phyloP scores from a whole-genome alignment of 2,113 vertebrate species.

The Toxostoma redivivum region DNA sequence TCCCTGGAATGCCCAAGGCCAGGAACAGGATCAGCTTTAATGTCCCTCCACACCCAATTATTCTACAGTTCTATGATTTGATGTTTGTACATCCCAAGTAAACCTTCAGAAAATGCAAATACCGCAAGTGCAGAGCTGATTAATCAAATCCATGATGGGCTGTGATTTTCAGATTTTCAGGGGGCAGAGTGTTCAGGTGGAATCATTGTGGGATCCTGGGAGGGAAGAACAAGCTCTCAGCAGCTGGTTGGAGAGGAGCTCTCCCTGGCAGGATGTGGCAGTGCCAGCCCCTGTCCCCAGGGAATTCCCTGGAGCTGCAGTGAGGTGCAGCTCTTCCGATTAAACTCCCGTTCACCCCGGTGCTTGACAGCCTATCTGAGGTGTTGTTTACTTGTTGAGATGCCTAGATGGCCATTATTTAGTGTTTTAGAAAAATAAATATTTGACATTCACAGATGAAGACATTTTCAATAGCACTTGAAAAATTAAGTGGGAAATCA shows the following conservation, averaged over 20 bases:
- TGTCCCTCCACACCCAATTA: background rate
- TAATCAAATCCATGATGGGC: background rate
- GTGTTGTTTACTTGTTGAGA: background rate
- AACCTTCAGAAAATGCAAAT: background rate
- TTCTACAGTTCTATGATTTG: accelerated
- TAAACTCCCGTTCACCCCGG: accelerated
- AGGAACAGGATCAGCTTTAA: background rate
- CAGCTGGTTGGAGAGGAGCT: background rate
- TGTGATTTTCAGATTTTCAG: background rate
- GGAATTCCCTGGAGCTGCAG: background rate
- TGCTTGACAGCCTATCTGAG: background rate
- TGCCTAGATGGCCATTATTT: background rate
- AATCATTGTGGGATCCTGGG: background rate
- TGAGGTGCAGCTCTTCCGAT: background rate
- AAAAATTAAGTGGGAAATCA: slow-evolving; percentile 1
- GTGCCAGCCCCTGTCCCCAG: background rate
- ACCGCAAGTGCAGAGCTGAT: background rate
- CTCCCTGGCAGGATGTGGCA: background rate
- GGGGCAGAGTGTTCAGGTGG: background rate
- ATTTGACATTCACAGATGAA: slow-evolving; percentile 5
- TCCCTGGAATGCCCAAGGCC: background rate
- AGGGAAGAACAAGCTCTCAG: background rate
- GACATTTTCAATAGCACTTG: slow-evolving; percentile 22
- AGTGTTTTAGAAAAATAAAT: slow-evolving; percentile 12
- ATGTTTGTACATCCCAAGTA: background rate